Evolutionary conservation across 2,888 invertebrate genomes (phyloP).

Genomic region (Platypus cylindrus): DNA sequence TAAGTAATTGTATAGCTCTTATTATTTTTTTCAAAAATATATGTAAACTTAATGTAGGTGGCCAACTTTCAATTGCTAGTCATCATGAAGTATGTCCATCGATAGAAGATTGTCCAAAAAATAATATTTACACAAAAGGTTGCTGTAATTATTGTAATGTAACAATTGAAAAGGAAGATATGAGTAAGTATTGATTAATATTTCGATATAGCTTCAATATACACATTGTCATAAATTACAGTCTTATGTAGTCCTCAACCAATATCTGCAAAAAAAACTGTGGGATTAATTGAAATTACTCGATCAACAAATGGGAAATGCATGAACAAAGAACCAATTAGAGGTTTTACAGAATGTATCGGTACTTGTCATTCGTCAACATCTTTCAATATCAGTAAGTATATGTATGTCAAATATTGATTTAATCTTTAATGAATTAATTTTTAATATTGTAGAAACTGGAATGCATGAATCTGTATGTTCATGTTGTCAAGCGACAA

Average conservation of each 20-base stretch:
- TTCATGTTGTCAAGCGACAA: conserved; percentile 41
- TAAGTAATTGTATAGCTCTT: conserved; percentile 7
- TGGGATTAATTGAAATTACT: conserved; percentile 42
- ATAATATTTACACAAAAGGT: conserved; percentile 44
- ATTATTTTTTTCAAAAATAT: background rate
- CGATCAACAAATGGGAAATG: conserved; percentile 47
- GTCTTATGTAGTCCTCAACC: conserved; percentile 45
- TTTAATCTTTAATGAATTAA: too few species aligned
- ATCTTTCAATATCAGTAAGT: conserved; percentile 48
- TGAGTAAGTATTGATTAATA: conserved; percentile 12
- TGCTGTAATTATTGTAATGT: conserved; percentile 57
- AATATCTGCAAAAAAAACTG: conserved; percentile 40
- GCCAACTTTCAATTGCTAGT: conserved; percentile 35
- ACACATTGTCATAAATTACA: conserved; percentile 23
- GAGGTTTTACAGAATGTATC: conserved; percentile 54
- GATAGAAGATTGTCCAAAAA: conserved; percentile 42
- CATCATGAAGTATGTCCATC: conserved; percentile 47
- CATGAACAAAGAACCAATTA: conserved; percentile 45
- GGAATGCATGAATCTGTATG: conserved; percentile 42
- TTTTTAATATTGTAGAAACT: conserved; percentile 39
- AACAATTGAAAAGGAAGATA: conserved; percentile 33
- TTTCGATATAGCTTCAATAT: background rate
- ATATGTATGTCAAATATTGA: conserved; percentile 2
- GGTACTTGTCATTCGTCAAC: conserved; percentile 60
- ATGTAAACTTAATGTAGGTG: too few species aligned